Percentiles rank a stretch among this genome's conserved stretches.
Conservation (phyloP, 2,797 vertebrate species). For the Tachyglossus aculeatus region DNA sequence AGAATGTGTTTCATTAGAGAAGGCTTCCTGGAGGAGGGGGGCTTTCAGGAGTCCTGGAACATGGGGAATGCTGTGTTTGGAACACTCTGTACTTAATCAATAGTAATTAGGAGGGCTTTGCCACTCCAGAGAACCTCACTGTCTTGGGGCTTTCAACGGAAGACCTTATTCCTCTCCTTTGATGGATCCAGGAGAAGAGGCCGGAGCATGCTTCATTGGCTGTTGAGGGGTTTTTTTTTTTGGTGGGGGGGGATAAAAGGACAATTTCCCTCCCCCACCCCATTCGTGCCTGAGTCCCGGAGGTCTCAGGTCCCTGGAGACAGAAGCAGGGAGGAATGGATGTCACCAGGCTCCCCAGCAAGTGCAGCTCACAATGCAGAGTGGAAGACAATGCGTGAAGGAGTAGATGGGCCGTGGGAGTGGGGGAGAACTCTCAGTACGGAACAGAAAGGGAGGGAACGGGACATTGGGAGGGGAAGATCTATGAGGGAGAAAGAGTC, state of each 20-base stretch:
- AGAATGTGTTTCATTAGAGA: too few species aligned
- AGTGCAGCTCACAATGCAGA: fast-evolving
- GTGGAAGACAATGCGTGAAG: neutral
- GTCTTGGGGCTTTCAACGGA: too few species aligned
- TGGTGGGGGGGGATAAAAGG: neutral
- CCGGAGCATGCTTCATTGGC: neutral
- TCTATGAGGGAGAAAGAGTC: slow-evolving; percentile 30
- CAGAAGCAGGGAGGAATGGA: neutral
- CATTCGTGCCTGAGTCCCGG: neutral
- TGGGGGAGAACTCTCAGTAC: neutral
- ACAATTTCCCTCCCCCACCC: neutral
- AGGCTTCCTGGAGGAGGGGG: too few species aligned
- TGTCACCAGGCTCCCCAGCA: neutral
- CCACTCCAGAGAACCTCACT: too few species aligned
- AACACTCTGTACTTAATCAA: too few species aligned
- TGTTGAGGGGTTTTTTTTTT: neutral
- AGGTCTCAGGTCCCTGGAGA: neutral
- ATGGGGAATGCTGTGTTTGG: too few species aligned
- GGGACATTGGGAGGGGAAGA: slow-evolving; percentile 11
- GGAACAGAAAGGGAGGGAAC: neutral
- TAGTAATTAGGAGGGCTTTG: too few species aligned
- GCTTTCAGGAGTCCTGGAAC: too few species aligned
- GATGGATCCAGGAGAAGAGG: neutral
- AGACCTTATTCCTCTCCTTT: too few species aligned
- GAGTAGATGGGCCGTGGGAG: neutral